Conservation (phyloP, 2,113 vertebrate species). For the Chlamydotis undulata region DNA sequence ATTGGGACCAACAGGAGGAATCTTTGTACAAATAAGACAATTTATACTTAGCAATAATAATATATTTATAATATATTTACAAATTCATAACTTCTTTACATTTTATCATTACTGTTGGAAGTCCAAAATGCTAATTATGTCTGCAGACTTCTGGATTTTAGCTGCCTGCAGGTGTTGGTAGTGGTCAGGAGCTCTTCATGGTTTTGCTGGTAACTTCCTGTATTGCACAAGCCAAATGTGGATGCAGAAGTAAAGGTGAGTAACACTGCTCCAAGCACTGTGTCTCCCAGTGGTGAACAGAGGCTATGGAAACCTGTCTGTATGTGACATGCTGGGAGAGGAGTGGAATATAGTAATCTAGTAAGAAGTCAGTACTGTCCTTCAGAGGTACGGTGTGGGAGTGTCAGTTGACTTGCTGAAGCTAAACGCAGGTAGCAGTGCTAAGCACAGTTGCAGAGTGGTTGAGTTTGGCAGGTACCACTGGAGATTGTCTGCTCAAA, state of each 20-base stretch:
- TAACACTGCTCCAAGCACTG: rapidly evolving
- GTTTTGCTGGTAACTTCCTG: neutral
- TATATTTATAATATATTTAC: neutral
- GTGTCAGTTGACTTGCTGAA: neutral
- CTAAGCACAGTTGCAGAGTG: neutral
- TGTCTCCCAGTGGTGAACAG: neutral
- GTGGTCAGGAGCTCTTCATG: neutral
- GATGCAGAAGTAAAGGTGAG: neutral
- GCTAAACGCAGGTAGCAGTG: neutral
- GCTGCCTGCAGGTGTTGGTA: neutral
- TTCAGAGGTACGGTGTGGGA: neutral
- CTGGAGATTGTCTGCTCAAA: neutral
- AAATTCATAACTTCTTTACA: neutral
- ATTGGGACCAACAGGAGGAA: neutral
- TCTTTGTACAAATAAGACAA: neutral
- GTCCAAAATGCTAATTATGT: neutral
- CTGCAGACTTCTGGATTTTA: neutral
- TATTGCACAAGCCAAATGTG: neutral
- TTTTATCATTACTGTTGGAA: neutral
- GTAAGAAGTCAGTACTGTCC: neutral
- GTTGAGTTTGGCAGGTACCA: neutral
- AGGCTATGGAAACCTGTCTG: neutral
- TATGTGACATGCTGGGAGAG: neutral
- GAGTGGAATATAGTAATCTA: neutral
- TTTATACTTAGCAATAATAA: neutral